Evolutionary conservation across 2,797 vertebrate genomes (phyloP).

Genomic region (Sebastolobus altivelis): DNA sequence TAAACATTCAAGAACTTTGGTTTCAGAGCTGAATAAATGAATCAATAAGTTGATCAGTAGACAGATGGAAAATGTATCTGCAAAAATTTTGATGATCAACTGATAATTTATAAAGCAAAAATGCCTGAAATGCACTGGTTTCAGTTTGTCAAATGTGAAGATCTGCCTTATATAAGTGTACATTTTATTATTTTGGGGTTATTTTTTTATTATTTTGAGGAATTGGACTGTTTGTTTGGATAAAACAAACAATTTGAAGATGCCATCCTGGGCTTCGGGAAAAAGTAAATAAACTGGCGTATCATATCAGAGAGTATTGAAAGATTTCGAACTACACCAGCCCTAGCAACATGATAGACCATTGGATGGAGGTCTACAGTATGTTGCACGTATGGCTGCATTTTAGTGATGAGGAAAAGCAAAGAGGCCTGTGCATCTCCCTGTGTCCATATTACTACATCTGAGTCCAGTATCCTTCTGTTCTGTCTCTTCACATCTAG

Average conservation of each 20-base stretch:
- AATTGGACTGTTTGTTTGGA: background rate
- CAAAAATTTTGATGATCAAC: no score
- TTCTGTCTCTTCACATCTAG: slow-evolving; percentile 16
- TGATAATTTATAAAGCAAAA: background rate
- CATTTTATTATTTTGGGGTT: background rate
- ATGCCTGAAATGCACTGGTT: no score
- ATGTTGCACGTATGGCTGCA: background rate
- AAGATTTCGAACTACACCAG: background rate
- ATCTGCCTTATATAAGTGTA: background rate
- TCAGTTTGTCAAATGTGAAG: background rate
- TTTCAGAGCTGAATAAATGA: background rate
- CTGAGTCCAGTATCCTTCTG: background rate
- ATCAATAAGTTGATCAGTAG: no score
- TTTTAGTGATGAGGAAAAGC: slow-evolving; percentile 1
- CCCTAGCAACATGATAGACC: background rate
- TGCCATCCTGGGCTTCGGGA: background rate
- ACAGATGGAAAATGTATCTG: no score
- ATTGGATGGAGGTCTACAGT: background rate
- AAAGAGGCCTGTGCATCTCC: slow-evolving; percentile 3
- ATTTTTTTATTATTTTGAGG: background rate
- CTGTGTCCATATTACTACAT: background rate
- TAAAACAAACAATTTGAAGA: background rate
- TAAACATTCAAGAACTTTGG: background rate
- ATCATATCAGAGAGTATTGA: background rate
- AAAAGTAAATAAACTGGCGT: background rate